Conservation (phyloP, 2,888 invertebrate genomes). For the Leptinotarsa tumamoca region DNA sequence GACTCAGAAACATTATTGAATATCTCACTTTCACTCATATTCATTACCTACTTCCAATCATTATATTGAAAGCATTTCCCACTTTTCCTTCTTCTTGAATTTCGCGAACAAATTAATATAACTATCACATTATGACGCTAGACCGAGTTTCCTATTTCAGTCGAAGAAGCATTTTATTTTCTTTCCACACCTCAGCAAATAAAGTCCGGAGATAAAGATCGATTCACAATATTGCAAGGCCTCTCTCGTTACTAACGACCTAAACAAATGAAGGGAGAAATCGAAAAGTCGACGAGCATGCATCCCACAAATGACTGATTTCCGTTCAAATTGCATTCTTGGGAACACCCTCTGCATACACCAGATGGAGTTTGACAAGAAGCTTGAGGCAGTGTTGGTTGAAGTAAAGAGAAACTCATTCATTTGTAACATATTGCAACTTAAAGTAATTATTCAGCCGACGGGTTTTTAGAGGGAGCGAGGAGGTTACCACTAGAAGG, state of each 20-base stretch:
- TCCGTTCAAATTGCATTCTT: slow-evolving; percentile 1
- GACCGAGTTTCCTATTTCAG: slow-evolving; percentile 1
- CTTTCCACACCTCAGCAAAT: not conserved
- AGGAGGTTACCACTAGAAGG: not conserved
- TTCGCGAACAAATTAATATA: not conserved
- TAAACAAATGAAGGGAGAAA: slow-evolving; percentile 16
- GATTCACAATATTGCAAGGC: slow-evolving; percentile 12
- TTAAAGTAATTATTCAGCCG: not conserved
- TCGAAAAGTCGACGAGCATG: slow-evolving; percentile 12
- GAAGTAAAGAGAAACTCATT: not conserved
- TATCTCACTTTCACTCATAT: too few relatives aligned
- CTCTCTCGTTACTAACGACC: slow-evolving; percentile 2
- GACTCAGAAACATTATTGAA: too few relatives aligned
- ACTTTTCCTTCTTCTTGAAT: not conserved
- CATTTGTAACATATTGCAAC: not conserved
- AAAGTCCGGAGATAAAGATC: not conserved
- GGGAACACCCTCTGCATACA: not conserved
- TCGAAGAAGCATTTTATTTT: not conserved
- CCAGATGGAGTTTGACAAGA: not conserved
- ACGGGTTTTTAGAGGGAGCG: not conserved
- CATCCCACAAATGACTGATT: slow-evolving; percentile 19
- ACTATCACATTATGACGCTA: not conserved
- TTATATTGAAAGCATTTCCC: not conserved
- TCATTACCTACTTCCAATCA: not conserved
- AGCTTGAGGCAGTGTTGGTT: not conserved